Base-by-base conservation (phyloP, 2,888 invertebrate species). In the Agrotis segetum region DNA sequence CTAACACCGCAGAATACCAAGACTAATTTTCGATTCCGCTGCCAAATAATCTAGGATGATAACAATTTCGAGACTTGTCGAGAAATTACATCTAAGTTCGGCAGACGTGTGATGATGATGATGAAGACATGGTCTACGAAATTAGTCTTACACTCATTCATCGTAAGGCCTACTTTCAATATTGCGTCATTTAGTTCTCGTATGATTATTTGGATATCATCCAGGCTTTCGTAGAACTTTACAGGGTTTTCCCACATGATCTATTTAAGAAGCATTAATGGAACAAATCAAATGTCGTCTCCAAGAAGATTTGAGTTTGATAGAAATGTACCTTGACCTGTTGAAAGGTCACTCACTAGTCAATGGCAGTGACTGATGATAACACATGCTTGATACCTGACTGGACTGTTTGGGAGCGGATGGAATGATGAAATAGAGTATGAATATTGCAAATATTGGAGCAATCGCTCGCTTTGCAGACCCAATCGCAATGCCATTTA, bases 181-280 rank as follows among this genome's bases (percentile, higher is more conserved):
- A 46, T 74, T 67, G 62, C 79, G 52, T 73, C 79, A 74, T 74
- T 74, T 46, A 55, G 67, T 64, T 55, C 63, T 60, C 53, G 21
- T 17, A 7, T 40, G 67, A 67, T 64, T 29, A 56, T 56, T 79
- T 77, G 77, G 77, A 77, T 63, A 67, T 60, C 79, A 74, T 77
- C 77, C 77, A 77, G 77, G 29, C 79, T 52, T 77, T 78, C 79
- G 50, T 21, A 56, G 79, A 77, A 77, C 24, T 47, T 56, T 29
- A 21, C 67, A 68, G 60, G 67, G 63, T 67, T 77, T 73, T 78
- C 55, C 40, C 21, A 14, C 52, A 11, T 40, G 29, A 13, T 55
- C 34, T 73, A 71, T 77, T 71, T 63, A 5, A 49, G 29, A 67
- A 21, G 21, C 55, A 40, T 24, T 49, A 53, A 53, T 58, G 17